phyloP scores from a whole-genome alignment of 1,140 invertebrate genomes.

The Drosophila nikananu region DNA sequence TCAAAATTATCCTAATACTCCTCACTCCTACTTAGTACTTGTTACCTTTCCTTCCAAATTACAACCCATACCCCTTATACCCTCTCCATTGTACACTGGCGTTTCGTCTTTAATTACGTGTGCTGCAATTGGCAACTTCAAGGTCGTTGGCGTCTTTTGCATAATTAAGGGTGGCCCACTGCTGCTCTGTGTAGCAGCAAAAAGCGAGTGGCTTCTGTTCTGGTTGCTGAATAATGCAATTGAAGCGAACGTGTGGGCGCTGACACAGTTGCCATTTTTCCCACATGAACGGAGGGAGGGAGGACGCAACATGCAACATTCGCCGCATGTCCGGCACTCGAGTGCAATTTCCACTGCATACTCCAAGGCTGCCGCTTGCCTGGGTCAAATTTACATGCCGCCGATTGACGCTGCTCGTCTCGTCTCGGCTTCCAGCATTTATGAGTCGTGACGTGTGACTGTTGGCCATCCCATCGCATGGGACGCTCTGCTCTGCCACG shows the following conservation, averaged over 20 bases:
- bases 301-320: constrained; percentile 59
- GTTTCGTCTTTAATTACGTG: constrained; percentile 54
- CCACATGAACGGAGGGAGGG: constrained; percentile 48
- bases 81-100: not conserved
- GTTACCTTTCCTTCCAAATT: not conserved
- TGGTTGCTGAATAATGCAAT: constrained; percentile 50
- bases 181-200: constrained; percentile 1
- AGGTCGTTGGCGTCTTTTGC: constrained; percentile 63
- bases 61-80: not conserved
- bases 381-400: constrained; percentile 71
- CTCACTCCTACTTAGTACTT: not conserved
- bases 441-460: constrained; percentile 58
- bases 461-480: constrained; percentile 23
- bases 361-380: constrained; percentile 59
- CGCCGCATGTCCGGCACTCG: constrained; percentile 49
- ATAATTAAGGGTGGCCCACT: constrained; percentile 56
- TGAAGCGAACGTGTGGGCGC: constrained; percentile 25
- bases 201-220: constrained; percentile 48
- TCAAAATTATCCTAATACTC: not conserved
- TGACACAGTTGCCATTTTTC: constrained; percentile 64
- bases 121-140: constrained; percentile 62
- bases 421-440: constrained; percentile 29
- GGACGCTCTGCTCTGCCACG: not conserved
- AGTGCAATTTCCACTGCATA: constrained; percentile 63
- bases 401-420: constrained; percentile 53